Conservation (phyloP, 1,140 invertebrate genomes). For the Bacillus rossius region DNA sequence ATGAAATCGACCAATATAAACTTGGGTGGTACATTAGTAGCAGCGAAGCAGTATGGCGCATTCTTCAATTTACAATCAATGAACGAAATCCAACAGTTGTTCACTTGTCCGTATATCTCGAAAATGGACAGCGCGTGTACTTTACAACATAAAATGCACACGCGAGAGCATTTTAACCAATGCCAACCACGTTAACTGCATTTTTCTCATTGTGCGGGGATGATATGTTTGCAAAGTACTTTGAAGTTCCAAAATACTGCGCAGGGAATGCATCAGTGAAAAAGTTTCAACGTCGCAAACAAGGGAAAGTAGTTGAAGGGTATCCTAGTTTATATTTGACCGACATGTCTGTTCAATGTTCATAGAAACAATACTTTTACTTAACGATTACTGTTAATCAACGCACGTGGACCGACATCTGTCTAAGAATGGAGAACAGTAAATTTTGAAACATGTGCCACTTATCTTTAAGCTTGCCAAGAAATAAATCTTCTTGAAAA, state of each 20-base stretch:
- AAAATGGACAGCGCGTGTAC: conserved; percentile 28
- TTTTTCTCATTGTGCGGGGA: conserved; percentile 39
- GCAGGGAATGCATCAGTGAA: conserved; percentile 34
- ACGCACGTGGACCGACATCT: conserved; percentile 38
- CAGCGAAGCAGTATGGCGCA: conserved; percentile 40
- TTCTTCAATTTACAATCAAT: conserved; percentile 12
- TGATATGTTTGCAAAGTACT: conserved; percentile 38
- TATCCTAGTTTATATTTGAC: conserved; percentile 27
- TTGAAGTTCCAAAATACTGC: conserved; percentile 37
- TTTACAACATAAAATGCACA: conserved; percentile 30
- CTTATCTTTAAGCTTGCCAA: conserved; percentile 37
- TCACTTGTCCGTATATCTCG: conserved; percentile 27
- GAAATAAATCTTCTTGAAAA: conserved; percentile 37
- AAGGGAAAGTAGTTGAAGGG: conserved; percentile 25
- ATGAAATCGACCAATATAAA: no score
- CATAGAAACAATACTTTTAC: conserved; percentile 38
- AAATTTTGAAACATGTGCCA: conserved; percentile 37
- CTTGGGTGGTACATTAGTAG: conserved; percentile 28
- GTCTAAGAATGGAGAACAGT: conserved; percentile 39
- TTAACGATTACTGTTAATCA: conserved; percentile 37
- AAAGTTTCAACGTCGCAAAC: conserved; percentile 24
- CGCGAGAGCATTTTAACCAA: conserved; percentile 11
- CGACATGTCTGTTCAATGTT: conserved; percentile 37
- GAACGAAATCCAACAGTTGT: conserved; percentile 11
- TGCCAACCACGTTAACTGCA: conserved; percentile 30